phyloP scores from a whole-genome alignment of 2,888 invertebrate species.

The Agriotes lineatus region DNA sequence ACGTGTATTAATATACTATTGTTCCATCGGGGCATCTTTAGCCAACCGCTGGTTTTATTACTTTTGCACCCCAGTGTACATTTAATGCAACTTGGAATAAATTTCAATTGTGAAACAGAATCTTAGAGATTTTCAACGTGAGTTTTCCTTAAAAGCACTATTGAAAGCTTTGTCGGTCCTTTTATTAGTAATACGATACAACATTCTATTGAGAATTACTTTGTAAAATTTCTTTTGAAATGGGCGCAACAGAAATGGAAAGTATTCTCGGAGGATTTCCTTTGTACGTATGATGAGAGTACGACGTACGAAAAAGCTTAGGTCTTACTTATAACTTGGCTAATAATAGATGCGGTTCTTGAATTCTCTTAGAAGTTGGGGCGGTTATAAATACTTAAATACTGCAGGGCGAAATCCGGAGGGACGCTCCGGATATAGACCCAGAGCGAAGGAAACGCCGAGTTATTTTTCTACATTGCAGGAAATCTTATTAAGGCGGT shows the following conservation, averaged over 20 bases:
- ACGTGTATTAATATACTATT: too few species aligned
- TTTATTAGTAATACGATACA: background rate
- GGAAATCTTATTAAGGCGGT: background rate
- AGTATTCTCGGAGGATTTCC: conserved; percentile 5
- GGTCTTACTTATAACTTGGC: conserved; percentile 14
- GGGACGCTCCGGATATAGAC: conserved; percentile 10
- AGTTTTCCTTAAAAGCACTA: too few species aligned
- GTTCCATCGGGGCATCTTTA: too few species aligned
- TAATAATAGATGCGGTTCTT: conserved; percentile 19
- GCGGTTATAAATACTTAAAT: conserved; percentile 24
- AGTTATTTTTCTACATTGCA: conserved; percentile 8
- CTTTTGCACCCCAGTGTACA: too few species aligned
- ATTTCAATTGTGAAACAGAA: too few species aligned
- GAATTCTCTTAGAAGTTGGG: conserved; percentile 25
- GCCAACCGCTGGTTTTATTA: too few species aligned
- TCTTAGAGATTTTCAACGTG: too few species aligned
- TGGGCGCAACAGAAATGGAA: background rate
- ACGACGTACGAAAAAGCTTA: background rate
- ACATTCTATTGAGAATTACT: background rate
- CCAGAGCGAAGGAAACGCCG: background rate
- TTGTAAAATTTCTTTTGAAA: background rate
- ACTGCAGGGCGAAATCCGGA: conserved; percentile 15
- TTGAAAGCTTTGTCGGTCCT: too few species aligned
- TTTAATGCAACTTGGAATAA: too few species aligned
- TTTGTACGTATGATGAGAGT: conserved; percentile 6